A percentile compares a stretch with the other conserved stretches of the same genome.
Evolutionary conservation across 37 sponge, comb jelly and placozoan genomes (phyloP).

Genomic region (Petrosia ficiformis): DNA sequence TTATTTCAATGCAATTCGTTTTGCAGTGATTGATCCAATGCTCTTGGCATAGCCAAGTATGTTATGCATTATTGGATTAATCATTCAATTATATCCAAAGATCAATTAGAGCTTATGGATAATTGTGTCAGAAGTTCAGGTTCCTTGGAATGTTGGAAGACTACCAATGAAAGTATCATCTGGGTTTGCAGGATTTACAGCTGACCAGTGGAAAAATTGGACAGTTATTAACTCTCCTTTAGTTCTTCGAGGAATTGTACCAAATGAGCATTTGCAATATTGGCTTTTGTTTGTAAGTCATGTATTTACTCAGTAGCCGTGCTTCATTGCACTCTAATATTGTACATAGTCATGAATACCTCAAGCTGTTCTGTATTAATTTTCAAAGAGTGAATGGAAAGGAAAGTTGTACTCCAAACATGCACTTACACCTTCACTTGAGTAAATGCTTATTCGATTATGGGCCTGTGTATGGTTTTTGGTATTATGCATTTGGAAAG

Average conservation of each 20-base stretch:
- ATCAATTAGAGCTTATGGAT: background rate
- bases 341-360: too few relatives aligned
- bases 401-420: background rate
- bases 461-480: background rate
- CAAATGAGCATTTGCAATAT: too few relatives aligned
- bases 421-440: background rate
- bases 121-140: background rate
- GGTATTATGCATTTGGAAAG: background rate
- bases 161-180: background rate
- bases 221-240: background rate
- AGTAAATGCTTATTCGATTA: background rate
- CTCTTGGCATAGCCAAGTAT: slow-evolving; percentile 63
- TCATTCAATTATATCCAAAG: background rate
- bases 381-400: too few relatives aligned
- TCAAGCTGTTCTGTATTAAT: too few relatives aligned
- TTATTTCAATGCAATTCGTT: slow-evolving; percentile 43
- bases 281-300: too few relatives aligned
- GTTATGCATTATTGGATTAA: background rate
- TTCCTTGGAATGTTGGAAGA: background rate
- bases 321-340: too few relatives aligned
- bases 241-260: background rate
- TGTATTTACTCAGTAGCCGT: too few relatives aligned
- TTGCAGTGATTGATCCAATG: slow-evolving; percentile 67
- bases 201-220: slow-evolving; percentile 11
- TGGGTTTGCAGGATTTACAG: background rate